Evolutionary conservation across 1,140 invertebrate species (phyloP).

Genomic region (Coptotermes formosanus): DNA sequence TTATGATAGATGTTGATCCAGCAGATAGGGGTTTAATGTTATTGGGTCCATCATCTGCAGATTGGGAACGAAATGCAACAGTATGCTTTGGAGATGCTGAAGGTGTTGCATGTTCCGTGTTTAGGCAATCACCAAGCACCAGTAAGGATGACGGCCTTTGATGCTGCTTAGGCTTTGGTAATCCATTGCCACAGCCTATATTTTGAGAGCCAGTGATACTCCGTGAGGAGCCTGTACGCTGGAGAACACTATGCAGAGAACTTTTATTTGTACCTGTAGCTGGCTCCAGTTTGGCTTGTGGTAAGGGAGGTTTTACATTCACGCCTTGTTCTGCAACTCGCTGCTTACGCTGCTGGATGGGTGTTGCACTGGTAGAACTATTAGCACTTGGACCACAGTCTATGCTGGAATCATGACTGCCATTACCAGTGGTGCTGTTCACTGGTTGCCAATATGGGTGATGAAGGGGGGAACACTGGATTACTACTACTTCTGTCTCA

Average conservation of each 20-base stretch:
- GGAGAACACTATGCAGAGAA: constrained; percentile 13
- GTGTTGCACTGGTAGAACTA: constrained; percentile 47
- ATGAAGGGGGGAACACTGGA: constrained; percentile 54
- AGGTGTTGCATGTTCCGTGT: constrained; percentile 38
- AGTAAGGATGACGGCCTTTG: constrained; percentile 42
- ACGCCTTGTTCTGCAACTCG: background rate
- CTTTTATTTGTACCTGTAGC: background rate
- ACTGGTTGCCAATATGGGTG: constrained; percentile 53
- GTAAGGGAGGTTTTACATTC: background rate
- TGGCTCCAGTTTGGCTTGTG: background rate
- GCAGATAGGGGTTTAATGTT: background rate
- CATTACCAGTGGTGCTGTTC: constrained; percentile 40
- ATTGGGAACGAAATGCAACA: constrained; percentile 42
- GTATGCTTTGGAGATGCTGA: constrained; percentile 42
- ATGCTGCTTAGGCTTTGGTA: background rate
- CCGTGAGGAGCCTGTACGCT: background rate
- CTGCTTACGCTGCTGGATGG: constrained; percentile 44
- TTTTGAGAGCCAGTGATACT: background rate
- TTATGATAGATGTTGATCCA: background rate
- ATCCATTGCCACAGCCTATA: constrained; percentile 28
- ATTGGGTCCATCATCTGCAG: constrained; percentile 43
- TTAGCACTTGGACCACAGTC: constrained; percentile 9
- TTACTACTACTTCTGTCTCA: constrained; percentile 56
- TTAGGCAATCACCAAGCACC: constrained; percentile 29
- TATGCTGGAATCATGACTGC: constrained; percentile 1